phyloP scores from a whole-genome alignment of 2,113 vertebrate species.

The Muntiacus reevesi region DNA sequence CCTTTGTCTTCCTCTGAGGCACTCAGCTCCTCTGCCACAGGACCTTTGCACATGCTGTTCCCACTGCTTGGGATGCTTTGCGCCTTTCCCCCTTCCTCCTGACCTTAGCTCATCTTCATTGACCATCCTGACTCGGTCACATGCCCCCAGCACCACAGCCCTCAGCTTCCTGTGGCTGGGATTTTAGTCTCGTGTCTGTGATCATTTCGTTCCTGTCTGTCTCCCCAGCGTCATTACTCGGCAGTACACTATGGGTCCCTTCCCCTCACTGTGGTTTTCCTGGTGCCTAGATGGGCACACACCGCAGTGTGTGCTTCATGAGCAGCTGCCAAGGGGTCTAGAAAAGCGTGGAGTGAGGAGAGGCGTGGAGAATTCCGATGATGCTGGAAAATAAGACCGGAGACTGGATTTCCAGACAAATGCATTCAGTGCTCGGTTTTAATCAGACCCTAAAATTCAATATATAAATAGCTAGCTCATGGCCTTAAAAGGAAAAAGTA shows the following conservation, averaged over 20 bases:
- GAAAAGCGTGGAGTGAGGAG: background rate
- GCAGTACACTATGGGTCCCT: background rate
- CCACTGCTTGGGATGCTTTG: background rate
- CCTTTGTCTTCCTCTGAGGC: background rate
- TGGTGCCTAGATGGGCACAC: background rate
- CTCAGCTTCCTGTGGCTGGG: background rate
- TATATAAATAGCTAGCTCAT: constrained; percentile 5
- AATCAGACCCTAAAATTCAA: constrained; percentile 47
- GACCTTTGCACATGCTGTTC: background rate
- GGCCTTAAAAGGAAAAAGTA: constrained; percentile 62
- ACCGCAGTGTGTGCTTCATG: background rate
- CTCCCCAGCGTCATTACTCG: background rate
- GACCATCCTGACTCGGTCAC: background rate
- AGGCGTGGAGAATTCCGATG: background rate
- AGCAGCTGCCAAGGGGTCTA: background rate
- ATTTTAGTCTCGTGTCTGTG: background rate
- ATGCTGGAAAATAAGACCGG: background rate
- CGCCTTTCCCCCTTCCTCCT: background rate
- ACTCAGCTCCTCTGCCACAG: background rate
- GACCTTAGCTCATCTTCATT: background rate
- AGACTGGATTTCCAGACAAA: background rate
- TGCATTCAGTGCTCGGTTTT: background rate
- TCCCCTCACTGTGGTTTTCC: background rate
- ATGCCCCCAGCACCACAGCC: background rate
- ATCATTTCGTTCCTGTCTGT: background rate